These are phyloP conservation scores for Leontocebus nigricollis DNA, from an alignment of 2,797 vertebrate genomes.

Conservation along the genomic window DNA sequence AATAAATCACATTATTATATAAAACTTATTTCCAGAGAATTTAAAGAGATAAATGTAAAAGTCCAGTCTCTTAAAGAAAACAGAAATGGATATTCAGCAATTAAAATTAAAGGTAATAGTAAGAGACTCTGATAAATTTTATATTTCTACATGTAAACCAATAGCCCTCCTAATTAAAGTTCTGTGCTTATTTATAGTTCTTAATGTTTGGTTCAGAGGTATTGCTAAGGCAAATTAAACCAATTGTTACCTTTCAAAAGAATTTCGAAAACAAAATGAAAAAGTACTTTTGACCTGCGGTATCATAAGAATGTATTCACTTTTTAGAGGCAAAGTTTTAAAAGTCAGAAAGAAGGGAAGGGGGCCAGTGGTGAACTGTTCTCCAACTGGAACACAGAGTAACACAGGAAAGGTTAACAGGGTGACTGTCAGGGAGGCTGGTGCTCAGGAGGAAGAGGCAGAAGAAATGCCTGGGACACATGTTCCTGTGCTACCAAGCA, in stretches of 20 bases:
- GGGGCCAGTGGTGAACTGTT: neutral
- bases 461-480: neutral
- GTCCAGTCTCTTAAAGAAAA: neutral
- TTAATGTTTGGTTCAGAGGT: neutral
- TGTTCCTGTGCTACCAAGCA: neutral
- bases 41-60: neutral
- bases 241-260: neutral
- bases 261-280: neutral
- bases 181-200: neutral
- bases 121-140: neutral
- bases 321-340: neutral
- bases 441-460: neutral
- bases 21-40: conserved; percentile 3
- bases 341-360: neutral
- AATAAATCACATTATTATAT: neutral
- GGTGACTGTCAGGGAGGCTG: neutral
- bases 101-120: neutral
- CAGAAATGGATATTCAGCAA: neutral
- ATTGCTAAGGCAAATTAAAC: neutral
- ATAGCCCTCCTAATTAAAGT: neutral
- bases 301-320: neutral
- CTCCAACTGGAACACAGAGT: neutral
- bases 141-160: neutral
- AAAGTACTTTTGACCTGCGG: neutral
- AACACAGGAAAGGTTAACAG: neutral